These are phyloP conservation scores for Drymodes brunneopygia DNA, from an alignment of 2,113 vertebrate species.

Conservation along the genomic window DNA sequence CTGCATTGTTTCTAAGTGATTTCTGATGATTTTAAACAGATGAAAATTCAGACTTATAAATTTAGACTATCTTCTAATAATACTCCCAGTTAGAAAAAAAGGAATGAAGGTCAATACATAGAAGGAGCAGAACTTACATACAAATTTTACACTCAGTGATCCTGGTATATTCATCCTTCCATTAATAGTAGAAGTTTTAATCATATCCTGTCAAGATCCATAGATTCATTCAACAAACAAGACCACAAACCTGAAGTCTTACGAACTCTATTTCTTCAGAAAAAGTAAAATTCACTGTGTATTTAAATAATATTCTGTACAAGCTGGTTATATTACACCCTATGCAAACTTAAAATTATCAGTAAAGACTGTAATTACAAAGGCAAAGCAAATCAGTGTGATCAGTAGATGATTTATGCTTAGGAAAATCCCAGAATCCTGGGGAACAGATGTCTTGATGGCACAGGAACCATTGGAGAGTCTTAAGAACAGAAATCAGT, in stretches of 20 bases:
- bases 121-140: not conserved
- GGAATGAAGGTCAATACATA: not conserved
- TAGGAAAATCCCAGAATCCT: not conserved
- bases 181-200: not conserved
- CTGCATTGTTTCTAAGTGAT: not conserved
- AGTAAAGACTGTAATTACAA: not conserved
- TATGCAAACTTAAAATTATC: not conserved
- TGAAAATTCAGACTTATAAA: not conserved
- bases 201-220: not conserved
- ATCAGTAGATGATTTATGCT: not conserved
- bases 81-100: not conserved
- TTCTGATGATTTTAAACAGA: not conserved
- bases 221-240: not conserved
- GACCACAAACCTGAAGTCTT: not conserved
- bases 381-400: not conserved
- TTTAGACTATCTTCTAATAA: not conserved
- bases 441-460: not conserved
- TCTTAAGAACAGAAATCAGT: not conserved
- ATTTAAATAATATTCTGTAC: not conserved
- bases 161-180: not conserved
- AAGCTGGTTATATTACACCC: not conserved
- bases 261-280: not conserved
- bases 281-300: not conserved
- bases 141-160: not conserved
- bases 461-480: not conserved